These are phyloP conservation scores for Xerus rutilus DNA, from an alignment of 2,797 vertebrate species.

Conservation along the genomic window DNA sequence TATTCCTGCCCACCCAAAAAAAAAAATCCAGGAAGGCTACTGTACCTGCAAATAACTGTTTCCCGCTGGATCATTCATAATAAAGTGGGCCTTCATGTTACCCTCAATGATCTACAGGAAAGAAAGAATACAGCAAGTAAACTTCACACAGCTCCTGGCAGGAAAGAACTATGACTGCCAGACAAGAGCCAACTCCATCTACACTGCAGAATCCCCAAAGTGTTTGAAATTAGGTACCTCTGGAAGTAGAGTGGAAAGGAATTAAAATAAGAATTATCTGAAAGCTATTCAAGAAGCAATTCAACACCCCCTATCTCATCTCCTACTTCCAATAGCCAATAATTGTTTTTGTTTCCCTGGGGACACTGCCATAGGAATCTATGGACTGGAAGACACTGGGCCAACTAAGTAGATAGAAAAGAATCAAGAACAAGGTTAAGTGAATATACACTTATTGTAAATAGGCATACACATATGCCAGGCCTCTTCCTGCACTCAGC, in stretches of 20 bases:
- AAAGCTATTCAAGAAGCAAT: not conserved
- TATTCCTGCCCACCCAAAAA: no score
- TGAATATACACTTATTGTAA: not conserved
- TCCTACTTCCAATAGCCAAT: not conserved
- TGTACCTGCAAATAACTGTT: conserved; percentile 98
- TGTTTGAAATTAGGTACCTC: not conserved
- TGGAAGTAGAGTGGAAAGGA: not conserved
- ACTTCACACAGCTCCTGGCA: not conserved
- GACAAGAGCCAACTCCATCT: not conserved
- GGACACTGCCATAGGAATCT: not conserved
- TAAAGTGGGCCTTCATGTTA: conserved; percentile 87
- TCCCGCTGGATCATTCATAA: conserved; percentile 96
- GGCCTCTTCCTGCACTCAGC: not conserved
- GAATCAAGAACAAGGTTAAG: not conserved
- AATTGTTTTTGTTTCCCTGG: not conserved
- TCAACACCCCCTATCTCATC: not conserved
- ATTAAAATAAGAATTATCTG: not conserved
- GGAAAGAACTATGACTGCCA: not conserved
- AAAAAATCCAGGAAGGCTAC: conserved; percentile 69
- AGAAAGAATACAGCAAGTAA: not conserved
- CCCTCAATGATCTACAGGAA: conserved; percentile 89
- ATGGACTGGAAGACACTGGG: not conserved
- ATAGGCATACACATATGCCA: not conserved
- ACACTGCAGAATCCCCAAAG: not conserved
- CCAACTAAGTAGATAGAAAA: not conserved